These are phyloP conservation scores for Styela plicata DNA, from an alignment of 23 tunicate genomes.

Conservation along the genomic window DNA sequence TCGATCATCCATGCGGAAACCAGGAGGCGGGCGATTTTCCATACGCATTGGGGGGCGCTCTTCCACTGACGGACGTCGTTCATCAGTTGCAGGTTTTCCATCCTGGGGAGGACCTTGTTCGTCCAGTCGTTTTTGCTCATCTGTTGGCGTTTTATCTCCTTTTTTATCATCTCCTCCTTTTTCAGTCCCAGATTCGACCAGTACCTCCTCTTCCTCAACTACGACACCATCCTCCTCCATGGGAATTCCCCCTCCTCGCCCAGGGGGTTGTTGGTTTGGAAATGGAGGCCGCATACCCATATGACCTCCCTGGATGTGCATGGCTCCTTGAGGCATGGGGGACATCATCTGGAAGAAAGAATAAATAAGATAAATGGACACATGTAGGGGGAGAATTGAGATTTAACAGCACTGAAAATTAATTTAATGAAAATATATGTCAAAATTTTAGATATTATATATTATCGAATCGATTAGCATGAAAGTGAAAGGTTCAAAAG, in stretches of 20 bases:
- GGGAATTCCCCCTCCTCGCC: neutral
- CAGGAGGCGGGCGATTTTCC: neutral
- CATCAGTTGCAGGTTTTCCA: neutral
- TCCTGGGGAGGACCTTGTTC: neutral
- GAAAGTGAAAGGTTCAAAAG: no score
- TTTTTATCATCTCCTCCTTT: neutral
- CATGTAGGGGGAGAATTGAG: no score
- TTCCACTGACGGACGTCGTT: conserved; percentile 30
- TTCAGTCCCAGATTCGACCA: neutral
- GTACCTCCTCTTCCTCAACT: neutral
- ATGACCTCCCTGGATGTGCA: conserved; percentile 15
- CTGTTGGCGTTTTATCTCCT: neutral
- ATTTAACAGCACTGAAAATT: no score
- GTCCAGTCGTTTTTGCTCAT: neutral
- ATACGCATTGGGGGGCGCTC: neutral
- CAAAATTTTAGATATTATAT: no score
- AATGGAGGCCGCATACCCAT: conserved; percentile 14
- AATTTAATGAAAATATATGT: no score
- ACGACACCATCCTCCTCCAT: neutral
- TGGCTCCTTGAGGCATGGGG: neutral
- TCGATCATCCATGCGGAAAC: neutral
- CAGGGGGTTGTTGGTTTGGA: neutral
- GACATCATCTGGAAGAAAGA: neutral
- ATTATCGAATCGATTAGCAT: no score
- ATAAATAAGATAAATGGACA: no score